Evolutionary conservation across 1,140 invertebrate genomes (phyloP), one percentile per base, ranked within the genome.

Genomic region (Brachionus calyciflorus): DNA sequence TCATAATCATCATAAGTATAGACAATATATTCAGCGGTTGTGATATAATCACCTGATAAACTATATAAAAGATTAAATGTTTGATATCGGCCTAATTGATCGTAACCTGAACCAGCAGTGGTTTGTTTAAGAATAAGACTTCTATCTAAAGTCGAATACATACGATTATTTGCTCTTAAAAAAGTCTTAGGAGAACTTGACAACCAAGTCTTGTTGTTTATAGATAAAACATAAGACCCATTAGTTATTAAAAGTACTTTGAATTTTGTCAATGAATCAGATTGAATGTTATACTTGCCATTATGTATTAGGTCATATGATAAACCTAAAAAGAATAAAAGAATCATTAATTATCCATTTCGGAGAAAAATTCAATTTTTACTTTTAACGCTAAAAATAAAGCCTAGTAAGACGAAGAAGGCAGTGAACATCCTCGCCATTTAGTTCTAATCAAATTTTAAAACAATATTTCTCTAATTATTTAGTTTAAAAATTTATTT

Each of bases 201-300:
- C 19, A 73, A n/a, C 69, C 69, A 73, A 24, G 69, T 73, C 10
- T 19, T 49, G 30, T 73, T 73, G 24, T 73, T 49, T 30, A 73
- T 21, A 41, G 30, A 33, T 40, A 73, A 41, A 37, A 9, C 37
- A 49, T 73, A 73, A 12, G 46, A 51, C 21, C 69, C 69, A 26
- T 73, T 55, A 9, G 69, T 73, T 14, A 73, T 24, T 65, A 65
- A 46, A 21, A 46, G 30, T 44, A 65, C 41, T 24, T 21, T 19
- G 24, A 65, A 65, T 65, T 44, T 65, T 24, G 10, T 19, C 10
- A 33, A 26, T 33, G 55, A 37, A 7, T 33, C 14, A 30, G 26
- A 41, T 33, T 30, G 55, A 7, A 7, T 14, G 12, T 24, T 44
- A 24, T 65, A 9, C 44, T 24, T 65, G 2, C 40, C 17, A 24